Evolutionary conservation across 2,113 vertebrate species (phyloP).

Genomic region (Chloropsis cyanopogon): DNA sequence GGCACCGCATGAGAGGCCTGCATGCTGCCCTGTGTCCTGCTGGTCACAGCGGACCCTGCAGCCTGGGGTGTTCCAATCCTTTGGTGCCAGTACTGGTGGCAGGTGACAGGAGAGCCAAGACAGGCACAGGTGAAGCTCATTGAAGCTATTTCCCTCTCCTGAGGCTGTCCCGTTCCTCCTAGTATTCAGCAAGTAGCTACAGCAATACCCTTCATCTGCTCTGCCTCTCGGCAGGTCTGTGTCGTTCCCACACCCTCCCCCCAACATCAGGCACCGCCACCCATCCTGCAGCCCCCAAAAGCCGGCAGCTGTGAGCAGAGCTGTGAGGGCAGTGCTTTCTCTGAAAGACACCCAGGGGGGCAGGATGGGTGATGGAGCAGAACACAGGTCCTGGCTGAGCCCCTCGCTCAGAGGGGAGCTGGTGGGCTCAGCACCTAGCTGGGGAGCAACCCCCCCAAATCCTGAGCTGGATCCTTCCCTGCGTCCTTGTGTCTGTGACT

Average conservation of each 20-base stretch:
- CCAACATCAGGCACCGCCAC: background rate
- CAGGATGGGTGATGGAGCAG: background rate
- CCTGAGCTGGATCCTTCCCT: background rate
- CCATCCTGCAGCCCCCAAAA: background rate
- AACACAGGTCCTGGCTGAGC: background rate
- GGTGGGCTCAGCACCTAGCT: background rate
- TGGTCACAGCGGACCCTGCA: background rate
- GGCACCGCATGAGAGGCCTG: background rate
- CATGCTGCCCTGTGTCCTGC: background rate
- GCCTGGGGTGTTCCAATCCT: background rate
- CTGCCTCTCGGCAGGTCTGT: background rate
- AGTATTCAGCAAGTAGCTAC: background rate
- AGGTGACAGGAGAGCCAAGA: background rate
- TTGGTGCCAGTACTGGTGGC: fast-evolving
- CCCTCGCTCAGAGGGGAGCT: background rate
- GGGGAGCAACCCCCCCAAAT: background rate
- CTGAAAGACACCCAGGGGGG: background rate
- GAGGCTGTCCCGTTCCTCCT: background rate
- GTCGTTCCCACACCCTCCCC: background rate
- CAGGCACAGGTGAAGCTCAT: background rate
- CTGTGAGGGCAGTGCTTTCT: background rate
- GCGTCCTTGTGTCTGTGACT: background rate
- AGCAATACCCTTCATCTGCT: background rate
- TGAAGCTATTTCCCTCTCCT: background rate
- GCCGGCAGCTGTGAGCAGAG: background rate